Evolutionary conservation across 2,797 vertebrate species (phyloP).

Genomic region (Heterohyrax brucei): DNA sequence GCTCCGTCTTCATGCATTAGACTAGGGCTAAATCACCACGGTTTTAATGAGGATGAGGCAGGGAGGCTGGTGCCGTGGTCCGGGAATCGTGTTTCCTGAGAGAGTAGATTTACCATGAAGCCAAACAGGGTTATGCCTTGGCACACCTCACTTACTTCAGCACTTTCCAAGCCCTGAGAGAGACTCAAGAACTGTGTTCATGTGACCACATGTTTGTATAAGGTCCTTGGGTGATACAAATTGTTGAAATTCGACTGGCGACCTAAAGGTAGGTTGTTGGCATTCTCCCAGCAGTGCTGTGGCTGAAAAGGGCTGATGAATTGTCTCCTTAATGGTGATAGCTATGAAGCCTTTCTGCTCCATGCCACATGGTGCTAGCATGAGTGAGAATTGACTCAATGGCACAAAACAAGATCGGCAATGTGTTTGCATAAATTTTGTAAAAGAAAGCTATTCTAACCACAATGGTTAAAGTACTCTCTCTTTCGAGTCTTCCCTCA

Average conservation of each 20-base stretch:
- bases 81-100: background rate
- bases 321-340: background rate
- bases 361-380: background rate
- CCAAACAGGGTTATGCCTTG: background rate
- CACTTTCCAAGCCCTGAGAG: background rate
- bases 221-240: background rate
- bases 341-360: background rate
- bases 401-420: background rate
- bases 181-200: background rate
- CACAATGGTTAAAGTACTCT: background rate
- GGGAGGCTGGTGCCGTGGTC: background rate
- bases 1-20: background rate
- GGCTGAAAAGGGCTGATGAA: background rate
- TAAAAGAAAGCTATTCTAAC: background rate
- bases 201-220: background rate
- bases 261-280: background rate
- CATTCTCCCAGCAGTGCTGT: background rate
- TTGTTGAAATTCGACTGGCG: too few relatives aligned
- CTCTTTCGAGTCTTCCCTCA: background rate
- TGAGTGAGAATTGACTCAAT: background rate
- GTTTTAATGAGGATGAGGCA: background rate
- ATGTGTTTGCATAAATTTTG: background rate
- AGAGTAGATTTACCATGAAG: background rate
- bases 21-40: background rate
- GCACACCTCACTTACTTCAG: background rate